Conservation (phyloP, 1,140 invertebrate genomes). For the Bombus terrestris region DNA sequence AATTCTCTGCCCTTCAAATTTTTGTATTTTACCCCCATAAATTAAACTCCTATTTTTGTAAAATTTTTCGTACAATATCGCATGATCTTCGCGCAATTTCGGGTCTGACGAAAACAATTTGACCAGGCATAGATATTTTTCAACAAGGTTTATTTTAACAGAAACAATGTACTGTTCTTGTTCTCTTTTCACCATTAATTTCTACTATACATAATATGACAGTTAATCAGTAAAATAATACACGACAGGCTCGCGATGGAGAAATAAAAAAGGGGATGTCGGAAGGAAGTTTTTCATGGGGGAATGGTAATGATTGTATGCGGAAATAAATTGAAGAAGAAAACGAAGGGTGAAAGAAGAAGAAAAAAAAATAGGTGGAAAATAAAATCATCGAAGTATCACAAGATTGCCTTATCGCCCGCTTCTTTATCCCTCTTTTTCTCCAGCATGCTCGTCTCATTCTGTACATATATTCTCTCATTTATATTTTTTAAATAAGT, state of each 20-base stretch:
- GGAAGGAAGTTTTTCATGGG: conserved; percentile 40
- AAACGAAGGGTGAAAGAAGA: conserved; percentile 49
- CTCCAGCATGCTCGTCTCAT: conserved; percentile 39
- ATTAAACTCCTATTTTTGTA: neutral
- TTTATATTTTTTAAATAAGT: conserved; percentile 42
- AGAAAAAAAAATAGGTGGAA: conserved; percentile 56
- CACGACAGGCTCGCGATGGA: conserved; percentile 76
- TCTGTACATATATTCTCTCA: conserved; percentile 13
- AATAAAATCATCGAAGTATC: conserved; percentile 73
- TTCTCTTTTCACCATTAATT: conserved; percentile 80
- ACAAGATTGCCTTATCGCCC: conserved; percentile 77
- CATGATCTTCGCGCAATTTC: neutral
- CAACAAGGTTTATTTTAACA: conserved; percentile 82
- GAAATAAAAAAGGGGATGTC: conserved; percentile 54
- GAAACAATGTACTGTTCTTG: conserved; percentile 81
- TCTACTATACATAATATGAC: conserved; percentile 81
- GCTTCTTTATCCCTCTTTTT: conserved; percentile 54
- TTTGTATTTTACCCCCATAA: neutral
- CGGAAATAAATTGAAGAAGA: conserved; percentile 32
- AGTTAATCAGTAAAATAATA: conserved; percentile 80
- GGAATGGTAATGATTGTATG: conserved; percentile 34
- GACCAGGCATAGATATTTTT: conserved; percentile 55
- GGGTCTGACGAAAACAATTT: neutral
- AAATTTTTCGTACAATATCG: neutral
- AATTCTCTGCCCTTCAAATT: neutral